A percentile compares a stretch with the other conserved stretches of the same genome.
Evolutionary conservation across 2,888 invertebrate genomes (phyloP).

Genomic region (Alentia gelatinosa): DNA sequence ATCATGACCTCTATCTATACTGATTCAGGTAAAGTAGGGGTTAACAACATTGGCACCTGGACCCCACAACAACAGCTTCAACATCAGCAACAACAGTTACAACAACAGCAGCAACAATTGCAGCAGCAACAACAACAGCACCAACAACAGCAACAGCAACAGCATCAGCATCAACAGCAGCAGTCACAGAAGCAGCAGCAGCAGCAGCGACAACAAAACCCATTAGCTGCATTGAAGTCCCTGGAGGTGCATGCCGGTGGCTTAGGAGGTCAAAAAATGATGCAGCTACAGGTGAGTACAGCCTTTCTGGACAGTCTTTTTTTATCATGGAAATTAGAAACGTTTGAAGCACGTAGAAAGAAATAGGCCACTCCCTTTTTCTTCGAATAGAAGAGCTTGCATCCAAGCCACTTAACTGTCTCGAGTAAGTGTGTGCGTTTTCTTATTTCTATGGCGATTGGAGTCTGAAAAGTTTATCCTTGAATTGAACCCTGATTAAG

Average conservation of each 20-base stretch:
- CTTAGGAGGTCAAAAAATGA: not conserved
- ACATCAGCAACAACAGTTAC: slow-evolving; percentile 80
- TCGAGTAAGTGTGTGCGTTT: no score
- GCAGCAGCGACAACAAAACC: slow-evolving; percentile 54
- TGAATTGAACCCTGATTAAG: no score
- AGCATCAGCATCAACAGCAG: slow-evolving; percentile 54
- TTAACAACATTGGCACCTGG: slow-evolving; percentile 28
- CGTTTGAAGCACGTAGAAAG: no score
- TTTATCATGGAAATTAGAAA: no score
- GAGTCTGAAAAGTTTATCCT: no score
- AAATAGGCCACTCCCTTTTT: no score
- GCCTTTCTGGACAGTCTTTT: no score
- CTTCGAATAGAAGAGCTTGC: no score
- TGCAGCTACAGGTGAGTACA: not conserved
- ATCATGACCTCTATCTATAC: no score
- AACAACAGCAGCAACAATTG: slow-evolving; percentile 79
- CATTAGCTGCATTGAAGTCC: slow-evolving; percentile 66
- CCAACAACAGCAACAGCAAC: slow-evolving; percentile 79
- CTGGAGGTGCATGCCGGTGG: slow-evolving; percentile 62
- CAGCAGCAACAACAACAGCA: slow-evolving; percentile 81
- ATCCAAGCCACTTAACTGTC: no score
- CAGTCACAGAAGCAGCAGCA: slow-evolving; percentile 20
- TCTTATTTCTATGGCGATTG: no score
- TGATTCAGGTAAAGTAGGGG: not conserved
- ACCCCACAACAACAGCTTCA: slow-evolving; percentile 77